A percentile compares a stretch with the other conserved stretches of the same genome.
Conservation (phyloP, 2,888 invertebrate genomes). For the Melolontha melolontha region DNA sequence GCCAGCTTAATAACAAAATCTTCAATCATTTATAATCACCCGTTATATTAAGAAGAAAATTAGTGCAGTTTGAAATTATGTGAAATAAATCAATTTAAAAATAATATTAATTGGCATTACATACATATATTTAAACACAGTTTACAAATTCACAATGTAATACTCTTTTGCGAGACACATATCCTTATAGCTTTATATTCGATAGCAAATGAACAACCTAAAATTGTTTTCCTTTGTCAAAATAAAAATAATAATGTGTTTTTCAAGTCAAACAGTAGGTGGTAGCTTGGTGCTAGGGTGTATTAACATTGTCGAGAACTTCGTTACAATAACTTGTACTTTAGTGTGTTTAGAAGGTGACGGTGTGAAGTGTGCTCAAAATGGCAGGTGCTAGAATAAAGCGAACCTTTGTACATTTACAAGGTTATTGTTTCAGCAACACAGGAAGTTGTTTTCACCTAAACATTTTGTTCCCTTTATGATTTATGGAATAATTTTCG, state of each 20-base stretch:
- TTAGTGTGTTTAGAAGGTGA: conserved; percentile 29
- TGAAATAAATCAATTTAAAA: no score
- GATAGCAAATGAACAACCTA: conserved; percentile 16
- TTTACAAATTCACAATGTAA: conserved; percentile 8
- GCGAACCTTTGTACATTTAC: conserved; percentile 38
- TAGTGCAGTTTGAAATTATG: no score
- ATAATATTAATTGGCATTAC: no score
- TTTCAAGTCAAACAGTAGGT: conserved; percentile 22
- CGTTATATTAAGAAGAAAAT: no score
- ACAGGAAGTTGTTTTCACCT: conserved; percentile 37
- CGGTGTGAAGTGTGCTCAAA: conserved; percentile 40
- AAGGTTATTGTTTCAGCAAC: conserved; percentile 35
- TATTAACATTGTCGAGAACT: conserved; percentile 27
- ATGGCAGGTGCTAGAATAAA: conserved; percentile 41
- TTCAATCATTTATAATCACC: no score
- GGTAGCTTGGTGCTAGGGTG: conserved; percentile 28
- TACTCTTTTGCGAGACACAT: conserved; percentile 23
- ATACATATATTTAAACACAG: neutral
- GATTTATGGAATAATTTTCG: conserved; percentile 16
- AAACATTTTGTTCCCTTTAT: conserved; percentile 22
- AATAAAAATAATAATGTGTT: conserved; percentile 14
- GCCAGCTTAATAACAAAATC: no score
- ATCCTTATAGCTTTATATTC: conserved; percentile 1
- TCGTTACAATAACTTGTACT: conserved; percentile 29
- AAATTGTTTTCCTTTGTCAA: conserved; percentile 9